A percentile compares a stretch with the other conserved stretches of the same genome.
phyloP scores from a whole-genome alignment of 2,797 vertebrate species.

The Lacerta bilineata region DNA sequence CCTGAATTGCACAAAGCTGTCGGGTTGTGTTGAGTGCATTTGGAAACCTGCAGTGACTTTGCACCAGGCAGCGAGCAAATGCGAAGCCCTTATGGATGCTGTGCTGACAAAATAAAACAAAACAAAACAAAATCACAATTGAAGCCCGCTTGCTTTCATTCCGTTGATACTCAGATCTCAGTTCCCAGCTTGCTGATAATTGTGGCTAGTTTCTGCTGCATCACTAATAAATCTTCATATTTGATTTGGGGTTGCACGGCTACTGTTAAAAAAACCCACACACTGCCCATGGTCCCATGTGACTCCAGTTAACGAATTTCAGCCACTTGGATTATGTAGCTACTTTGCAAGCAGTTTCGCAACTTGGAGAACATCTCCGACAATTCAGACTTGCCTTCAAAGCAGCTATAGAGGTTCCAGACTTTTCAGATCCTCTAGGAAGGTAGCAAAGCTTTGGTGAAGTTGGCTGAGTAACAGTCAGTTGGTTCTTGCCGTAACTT shows the following conservation, averaged over 20 bases:
- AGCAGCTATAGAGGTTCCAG: background rate
- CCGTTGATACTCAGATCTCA: background rate
- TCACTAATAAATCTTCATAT: background rate
- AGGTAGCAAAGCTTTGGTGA: background rate
- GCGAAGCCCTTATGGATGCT: background rate
- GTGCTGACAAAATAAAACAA: background rate
- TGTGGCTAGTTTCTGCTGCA: background rate
- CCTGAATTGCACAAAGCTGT: conserved; percentile 1
- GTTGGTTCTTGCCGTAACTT: no score
- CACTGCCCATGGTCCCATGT: background rate
- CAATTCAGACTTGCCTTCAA: background rate
- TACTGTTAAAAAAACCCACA: background rate
- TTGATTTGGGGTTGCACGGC: background rate
- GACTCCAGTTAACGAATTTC: background rate
- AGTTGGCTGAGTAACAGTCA: no score
- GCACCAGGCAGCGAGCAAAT: background rate
- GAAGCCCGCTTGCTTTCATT: background rate
- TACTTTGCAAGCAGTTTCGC: background rate
- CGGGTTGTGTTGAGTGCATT: background rate
- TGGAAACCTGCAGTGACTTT: background rate
- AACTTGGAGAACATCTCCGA: background rate
- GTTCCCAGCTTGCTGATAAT: background rate
- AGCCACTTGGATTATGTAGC: background rate
- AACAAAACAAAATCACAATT: background rate
- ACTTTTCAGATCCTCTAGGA: background rate